phyloP scores from a whole-genome alignment of 2,797 vertebrate genomes.

The Propithecus perrieri region DNA sequence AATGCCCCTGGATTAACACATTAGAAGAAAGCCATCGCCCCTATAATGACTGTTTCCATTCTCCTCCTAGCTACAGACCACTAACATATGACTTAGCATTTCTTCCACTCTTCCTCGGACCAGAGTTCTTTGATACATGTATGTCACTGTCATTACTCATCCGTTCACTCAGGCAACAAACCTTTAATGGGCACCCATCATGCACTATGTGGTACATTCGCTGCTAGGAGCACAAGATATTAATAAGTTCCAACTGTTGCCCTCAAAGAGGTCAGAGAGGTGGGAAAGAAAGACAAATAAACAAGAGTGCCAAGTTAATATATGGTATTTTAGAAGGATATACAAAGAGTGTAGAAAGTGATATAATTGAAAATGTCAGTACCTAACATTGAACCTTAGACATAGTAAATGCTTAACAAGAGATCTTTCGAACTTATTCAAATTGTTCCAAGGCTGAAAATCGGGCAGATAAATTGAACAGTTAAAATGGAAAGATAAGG shows the following conservation, averaged over 20 bases:
- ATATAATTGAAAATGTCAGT: neutral
- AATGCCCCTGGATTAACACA: neutral
- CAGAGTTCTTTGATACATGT: neutral
- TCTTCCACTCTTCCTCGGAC: neutral
- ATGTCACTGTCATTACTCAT: neutral
- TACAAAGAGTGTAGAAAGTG: neutral
- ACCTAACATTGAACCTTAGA: neutral
- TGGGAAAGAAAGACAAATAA: neutral
- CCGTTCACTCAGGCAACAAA: neutral
- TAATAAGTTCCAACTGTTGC: neutral
- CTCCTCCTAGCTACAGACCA: neutral
- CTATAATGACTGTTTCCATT: neutral
- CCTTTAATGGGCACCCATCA: neutral
- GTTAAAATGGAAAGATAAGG: neutral
- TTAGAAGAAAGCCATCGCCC: neutral
- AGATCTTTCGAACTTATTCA: neutral
- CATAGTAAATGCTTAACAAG: neutral
- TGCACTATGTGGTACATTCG: neutral
- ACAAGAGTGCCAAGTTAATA: neutral
- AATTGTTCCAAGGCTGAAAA: neutral
- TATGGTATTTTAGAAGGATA: neutral
- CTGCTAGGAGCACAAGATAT: neutral
- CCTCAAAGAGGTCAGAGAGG: neutral
- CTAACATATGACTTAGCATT: slow-evolving; percentile 1
- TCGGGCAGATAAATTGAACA: neutral